phyloP scores from a whole-genome alignment of 2,797 vertebrate genomes.

The Sebastes kiyomatsui region DNA sequence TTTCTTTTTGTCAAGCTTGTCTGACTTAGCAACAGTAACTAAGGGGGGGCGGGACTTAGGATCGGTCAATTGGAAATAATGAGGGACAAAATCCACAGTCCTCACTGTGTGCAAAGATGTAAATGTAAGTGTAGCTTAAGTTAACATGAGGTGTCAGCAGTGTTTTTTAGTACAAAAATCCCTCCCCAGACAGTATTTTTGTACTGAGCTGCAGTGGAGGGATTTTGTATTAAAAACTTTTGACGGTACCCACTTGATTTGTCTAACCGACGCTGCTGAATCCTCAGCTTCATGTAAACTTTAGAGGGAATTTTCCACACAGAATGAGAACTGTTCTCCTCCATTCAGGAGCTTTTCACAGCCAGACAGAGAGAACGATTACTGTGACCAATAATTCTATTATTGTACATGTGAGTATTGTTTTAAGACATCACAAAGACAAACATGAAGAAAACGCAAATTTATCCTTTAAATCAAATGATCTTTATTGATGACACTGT shows the following conservation, averaged over 20 bases:
- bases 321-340: neutral
- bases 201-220: neutral
- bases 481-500: neutral
- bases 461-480: neutral
- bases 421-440: neutral
- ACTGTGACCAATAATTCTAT: neutral
- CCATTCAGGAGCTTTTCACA: neutral
- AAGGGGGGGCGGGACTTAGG: no score
- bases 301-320: neutral
- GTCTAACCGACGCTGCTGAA: neutral
- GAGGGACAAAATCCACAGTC: neutral
- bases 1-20: no score
- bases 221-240: neutral
- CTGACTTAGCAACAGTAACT: no score
- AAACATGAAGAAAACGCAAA: neutral
- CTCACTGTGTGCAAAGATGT: neutral
- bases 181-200: neutral
- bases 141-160: neutral
- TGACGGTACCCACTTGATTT: neutral
- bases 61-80: no score
- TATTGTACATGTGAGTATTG: neutral
- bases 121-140: neutral
- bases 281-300: neutral
- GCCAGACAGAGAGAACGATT: neutral
- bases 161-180: neutral